A percentile compares a stretch with the other conserved stretches of the same genome.
Evolutionary conservation across 1,140 invertebrate species (phyloP).

Genomic region (Ptiloglossa arizonensis): DNA sequence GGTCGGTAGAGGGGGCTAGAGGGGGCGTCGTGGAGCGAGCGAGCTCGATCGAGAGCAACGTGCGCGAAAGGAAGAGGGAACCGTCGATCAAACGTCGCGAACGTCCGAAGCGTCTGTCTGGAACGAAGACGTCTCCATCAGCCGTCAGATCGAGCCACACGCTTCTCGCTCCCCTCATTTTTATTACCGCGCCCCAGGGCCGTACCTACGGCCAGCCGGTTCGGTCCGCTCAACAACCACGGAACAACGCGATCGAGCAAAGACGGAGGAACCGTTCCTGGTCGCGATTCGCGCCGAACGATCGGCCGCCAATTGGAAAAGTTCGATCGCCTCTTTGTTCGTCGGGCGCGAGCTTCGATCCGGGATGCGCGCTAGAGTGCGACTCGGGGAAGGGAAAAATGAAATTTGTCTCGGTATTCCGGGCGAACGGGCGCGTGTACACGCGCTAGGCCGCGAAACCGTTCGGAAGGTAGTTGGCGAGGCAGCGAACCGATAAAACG

Average conservation of each 20-base stretch:
- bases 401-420: conserved; percentile 4
- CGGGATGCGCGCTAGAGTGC: background rate
- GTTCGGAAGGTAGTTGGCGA: conserved; percentile 36
- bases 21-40: conserved; percentile 36
- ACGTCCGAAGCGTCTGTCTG: conserved; percentile 73
- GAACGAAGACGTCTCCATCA: conserved; percentile 78
- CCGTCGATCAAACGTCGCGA: conserved; percentile 78
- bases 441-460: background rate
- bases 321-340: background rate
- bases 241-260: conserved; percentile 14
- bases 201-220: conserved; percentile 50
- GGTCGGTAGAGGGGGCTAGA: background rate
- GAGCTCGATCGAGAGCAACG: conserved; percentile 54
- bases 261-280: no score
- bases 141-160: conserved; percentile 67
- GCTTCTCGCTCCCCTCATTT: conserved; percentile 64
- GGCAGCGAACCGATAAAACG: conserved; percentile 57
- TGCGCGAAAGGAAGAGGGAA: conserved; percentile 63
- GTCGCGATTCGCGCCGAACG: background rate
- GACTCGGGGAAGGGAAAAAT: background rate
- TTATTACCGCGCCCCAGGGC: conserved; percentile 66
- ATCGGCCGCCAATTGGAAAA: no score
- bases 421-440: no score
- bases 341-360: background rate
- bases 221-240: conserved; percentile 4